Evolutionary conservation across 64 coral and sea anemone species (phyloP), one percentile per base, ranked within the genome.

Genomic region (Montipora capricornis): DNA sequence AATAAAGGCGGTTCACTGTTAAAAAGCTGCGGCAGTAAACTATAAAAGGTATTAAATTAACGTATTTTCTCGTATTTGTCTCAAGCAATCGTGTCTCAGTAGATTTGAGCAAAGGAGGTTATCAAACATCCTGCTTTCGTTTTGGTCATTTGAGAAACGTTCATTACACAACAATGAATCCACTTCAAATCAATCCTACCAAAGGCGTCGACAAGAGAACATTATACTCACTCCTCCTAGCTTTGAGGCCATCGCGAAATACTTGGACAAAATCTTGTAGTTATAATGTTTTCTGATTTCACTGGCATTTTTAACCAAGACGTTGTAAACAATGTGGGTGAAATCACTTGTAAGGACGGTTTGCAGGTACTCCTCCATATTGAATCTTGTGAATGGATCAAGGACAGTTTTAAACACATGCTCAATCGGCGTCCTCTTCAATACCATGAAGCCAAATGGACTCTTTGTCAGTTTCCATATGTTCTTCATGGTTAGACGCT

Each of bases 191-290:
- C 19, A 78, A 78, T 4, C 47, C 5, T 16, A 49, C 15, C 15
- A 49, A 49, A 37, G 45, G 46, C 15, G 8, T 77, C 10, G 75
- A 47, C 3, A 77, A 77, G 14, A 47, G 11, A 47, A 77, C 11
- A 14, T 16, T 17, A 48, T 78, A 47, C 76, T 78, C 16, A 78
- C 76, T 16, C 76, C 76, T 78, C 76, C 76, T 78, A 78, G 46
- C 13, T 78, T 78, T 17, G 76, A 47, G 9, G 46, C 44, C 47
- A 78, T 17, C 47, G 12, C 47, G 47, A 78, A 78, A 49, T 49
- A 78, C 47, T 78, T 48, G 12, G 76, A 78, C 47, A 78, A 6
- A 49, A 49, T 49, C 13, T 51, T 4, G 76, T 50, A 78, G 47
- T 48, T 77, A 45, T 10, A 45, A 8, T 46, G 44, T 8, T 14